A percentile compares a stretch with the other conserved stretches of the same genome.
These are phyloP conservation scores for Hylomyscus alleni DNA, from an alignment of 2,797 vertebrate species.

Conservation along the genomic window DNA sequence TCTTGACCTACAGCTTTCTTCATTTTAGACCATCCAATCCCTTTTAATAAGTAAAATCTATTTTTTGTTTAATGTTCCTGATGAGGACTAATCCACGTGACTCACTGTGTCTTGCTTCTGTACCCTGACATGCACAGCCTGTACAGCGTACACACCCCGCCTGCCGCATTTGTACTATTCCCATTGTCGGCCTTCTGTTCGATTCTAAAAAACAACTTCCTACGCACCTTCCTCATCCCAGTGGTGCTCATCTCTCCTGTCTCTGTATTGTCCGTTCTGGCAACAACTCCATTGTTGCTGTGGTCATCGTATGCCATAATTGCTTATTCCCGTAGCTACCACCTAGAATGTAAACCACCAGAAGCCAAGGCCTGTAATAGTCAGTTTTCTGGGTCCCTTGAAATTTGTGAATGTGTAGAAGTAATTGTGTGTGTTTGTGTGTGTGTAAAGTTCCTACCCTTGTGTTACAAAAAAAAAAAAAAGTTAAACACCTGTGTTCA, in stretches of 20 bases:
- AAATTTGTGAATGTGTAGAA: not conserved
- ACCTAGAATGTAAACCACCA: not conserved
- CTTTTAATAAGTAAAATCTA: not conserved
- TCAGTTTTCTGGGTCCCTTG: not conserved
- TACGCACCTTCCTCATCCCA: not conserved
- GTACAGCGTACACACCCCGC: not conserved
- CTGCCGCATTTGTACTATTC: not conserved
- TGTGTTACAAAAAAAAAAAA: conserved; percentile 22
- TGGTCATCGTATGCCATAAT: not conserved
- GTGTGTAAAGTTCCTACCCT: not conserved
- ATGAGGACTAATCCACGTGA: not conserved
- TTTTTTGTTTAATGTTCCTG: not conserved
- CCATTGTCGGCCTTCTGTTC: not conserved
- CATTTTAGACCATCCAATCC: not conserved
- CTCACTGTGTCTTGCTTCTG: not conserved
- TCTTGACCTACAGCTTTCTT: not conserved
- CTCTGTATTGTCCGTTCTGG: not conserved
- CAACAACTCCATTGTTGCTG: not conserved
- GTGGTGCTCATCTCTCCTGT: not conserved
- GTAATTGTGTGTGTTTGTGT: not conserved
- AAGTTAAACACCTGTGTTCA: conserved; percentile 24
- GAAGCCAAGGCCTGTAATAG: not conserved
- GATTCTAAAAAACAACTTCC: not conserved
- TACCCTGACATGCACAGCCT: not conserved
- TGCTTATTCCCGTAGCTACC: not conserved